phyloP scores from a whole-genome alignment of 2,113 vertebrate species.

The Neopipo cinnamomea region DNA sequence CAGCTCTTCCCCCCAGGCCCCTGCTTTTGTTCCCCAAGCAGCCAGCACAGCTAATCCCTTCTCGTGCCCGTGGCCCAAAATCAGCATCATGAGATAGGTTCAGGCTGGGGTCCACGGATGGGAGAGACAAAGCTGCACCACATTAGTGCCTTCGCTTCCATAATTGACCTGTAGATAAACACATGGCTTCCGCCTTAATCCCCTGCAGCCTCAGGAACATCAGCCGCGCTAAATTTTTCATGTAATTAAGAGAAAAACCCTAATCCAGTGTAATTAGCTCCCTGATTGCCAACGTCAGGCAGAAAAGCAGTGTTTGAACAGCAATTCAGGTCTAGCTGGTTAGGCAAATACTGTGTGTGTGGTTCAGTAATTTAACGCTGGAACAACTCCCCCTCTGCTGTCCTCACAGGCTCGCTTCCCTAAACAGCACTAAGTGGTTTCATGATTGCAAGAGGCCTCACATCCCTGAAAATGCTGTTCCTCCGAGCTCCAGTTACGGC shows the following conservation, averaged over 20 bases:
- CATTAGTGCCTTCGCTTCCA: not conserved
- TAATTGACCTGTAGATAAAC: slow-evolving; percentile 49
- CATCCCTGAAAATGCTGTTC: not conserved
- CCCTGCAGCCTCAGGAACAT: slow-evolving; percentile 64
- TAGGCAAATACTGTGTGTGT: slow-evolving; percentile 68
- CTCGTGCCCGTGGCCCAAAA: not conserved
- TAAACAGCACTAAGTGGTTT: not conserved
- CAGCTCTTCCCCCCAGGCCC: not conserved
- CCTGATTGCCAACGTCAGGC: slow-evolving; percentile 73
- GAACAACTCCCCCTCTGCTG: not conserved
- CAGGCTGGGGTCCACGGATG: not conserved
- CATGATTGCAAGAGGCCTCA: not conserved
- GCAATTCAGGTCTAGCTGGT: slow-evolving; percentile 67
- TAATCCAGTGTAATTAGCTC: slow-evolving; percentile 81
- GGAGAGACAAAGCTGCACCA: not conserved
- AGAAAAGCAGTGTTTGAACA: slow-evolving; percentile 75
- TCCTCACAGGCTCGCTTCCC: not conserved
- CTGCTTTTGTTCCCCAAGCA: not conserved
- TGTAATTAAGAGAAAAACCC: slow-evolving; percentile 79
- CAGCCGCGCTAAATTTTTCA: slow-evolving; percentile 70
- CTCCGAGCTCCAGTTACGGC: not conserved
- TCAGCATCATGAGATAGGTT: not conserved
- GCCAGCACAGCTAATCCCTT: not conserved
- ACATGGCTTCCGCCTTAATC: slow-evolving; percentile 58
- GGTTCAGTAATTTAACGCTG: slow-evolving; percentile 1